A percentile compares a stretch with the other conserved stretches of the same genome.
phyloP scores from a whole-genome alignment of 2,113 vertebrate genomes.

The Phyllostomus hastatus region DNA sequence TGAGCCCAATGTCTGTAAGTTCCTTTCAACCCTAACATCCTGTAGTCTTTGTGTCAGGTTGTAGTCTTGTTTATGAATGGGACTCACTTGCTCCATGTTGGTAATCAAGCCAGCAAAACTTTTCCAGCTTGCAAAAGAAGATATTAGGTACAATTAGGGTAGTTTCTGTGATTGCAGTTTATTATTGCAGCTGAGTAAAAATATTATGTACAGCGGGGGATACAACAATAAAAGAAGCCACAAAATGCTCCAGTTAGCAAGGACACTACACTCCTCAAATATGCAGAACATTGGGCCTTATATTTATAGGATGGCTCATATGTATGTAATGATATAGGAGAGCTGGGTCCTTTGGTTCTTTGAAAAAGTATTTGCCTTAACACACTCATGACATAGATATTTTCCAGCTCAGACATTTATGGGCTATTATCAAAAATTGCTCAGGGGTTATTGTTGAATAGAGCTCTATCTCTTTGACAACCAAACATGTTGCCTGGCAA shows the following conservation, averaged over 20 bases:
- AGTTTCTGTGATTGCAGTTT: not conserved
- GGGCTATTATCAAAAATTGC: not conserved
- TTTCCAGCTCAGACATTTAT: not conserved
- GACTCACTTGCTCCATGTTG: not conserved
- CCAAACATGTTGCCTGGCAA: slow-evolving; percentile 32
- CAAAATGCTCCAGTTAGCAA: not conserved
- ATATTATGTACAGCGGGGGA: not conserved
- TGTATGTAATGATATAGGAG: not conserved
- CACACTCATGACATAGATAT: not conserved
- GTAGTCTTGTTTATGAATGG: not conserved
- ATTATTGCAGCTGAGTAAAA: not conserved
- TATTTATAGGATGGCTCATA: too few relatives aligned
- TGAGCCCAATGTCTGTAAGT: not conserved
- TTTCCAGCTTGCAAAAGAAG: not conserved
- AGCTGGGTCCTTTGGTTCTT: not conserved
- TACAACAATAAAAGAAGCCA: not conserved
- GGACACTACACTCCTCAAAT: not conserved
- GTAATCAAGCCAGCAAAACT: not conserved
- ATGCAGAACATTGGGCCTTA: not conserved
- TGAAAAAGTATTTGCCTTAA: not conserved
- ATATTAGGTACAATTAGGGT: not conserved
- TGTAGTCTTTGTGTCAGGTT: not conserved
- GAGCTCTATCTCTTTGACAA: not conserved
- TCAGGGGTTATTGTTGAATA: not conserved
- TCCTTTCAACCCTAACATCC: not conserved